Evolutionary conservation across 2,113 vertebrate genomes (phyloP), one percentile per base, ranked within the genome.

Genomic region (Sylvietta virens): DNA sequence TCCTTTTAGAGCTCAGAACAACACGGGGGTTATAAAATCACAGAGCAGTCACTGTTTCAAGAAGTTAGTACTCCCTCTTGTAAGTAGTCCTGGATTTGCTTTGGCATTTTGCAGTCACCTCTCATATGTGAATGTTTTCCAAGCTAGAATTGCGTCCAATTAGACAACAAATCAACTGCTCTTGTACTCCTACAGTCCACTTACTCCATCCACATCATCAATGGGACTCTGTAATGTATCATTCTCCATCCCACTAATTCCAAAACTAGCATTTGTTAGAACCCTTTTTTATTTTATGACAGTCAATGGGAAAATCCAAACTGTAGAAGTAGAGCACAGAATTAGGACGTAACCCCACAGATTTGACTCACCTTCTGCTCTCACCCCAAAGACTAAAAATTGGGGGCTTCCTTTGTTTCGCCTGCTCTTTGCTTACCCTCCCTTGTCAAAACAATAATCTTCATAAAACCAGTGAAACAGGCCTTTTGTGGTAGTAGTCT

Each of bases 1-100:
- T 95, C 77, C 30, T 92, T 86, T 81, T 54, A 84, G 81, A 94
- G 42, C 47, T 54, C 78, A 82, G 67, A 62, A 80, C 42, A 88
- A 26, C 71, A 69, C 19, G 26, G 20, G 42, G 24, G 35, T 92
- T 94, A 73, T 70, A 86, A 90, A 90, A 90, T 80, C 58, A 69
- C 18, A 77, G 45, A 35, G 27, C 15, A 37, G 27, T 94, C 30
- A 31, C 47, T 83, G 39, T 80, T 90, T 80, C 51, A 24, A 81
- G 50, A 90, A 80, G 37, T 54, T 56, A 61, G 24, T 81, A 26
- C 23, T 90, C 50, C 23, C 26, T 76, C 14, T 11, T 77, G 2
- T 33, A 74, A 39, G 39, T n/a, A 78, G 33, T 51, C 31, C 23
- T 44, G 42, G 19, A 44, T 81, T 83, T 81, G 51, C 44, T 83